Conservation (phyloP, 2,113 vertebrate species). For the Gymnobelideus leadbeateri region DNA sequence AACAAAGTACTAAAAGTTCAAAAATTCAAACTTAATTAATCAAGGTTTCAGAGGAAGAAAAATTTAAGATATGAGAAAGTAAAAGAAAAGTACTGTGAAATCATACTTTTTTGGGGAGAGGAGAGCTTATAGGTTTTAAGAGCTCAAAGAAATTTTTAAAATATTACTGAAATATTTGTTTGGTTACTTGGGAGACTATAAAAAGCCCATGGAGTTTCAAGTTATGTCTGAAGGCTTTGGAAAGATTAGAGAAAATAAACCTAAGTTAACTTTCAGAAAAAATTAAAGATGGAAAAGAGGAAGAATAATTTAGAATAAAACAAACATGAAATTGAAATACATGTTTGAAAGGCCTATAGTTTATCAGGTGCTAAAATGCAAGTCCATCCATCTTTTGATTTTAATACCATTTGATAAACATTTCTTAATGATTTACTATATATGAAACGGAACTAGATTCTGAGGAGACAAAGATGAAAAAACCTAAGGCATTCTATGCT, state of each 20-base stretch:
- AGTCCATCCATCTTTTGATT: not conserved
- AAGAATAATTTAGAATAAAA: not conserved
- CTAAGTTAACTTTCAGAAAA: constrained; percentile 12
- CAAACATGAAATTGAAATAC: not conserved
- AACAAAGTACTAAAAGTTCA: constrained; percentile 52
- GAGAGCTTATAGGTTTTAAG: not conserved
- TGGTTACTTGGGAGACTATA: constrained; percentile 41
- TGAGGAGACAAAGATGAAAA: not conserved
- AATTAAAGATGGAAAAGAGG: not conserved
- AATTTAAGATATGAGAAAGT: not conserved
- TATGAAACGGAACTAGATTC: not conserved
- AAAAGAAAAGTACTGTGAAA: constrained; percentile 48
- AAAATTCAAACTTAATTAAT: constrained; percentile 67
- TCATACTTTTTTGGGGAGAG: not conserved
- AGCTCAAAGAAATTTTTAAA: not conserved
- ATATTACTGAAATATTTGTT: not conserved
- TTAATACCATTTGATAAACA: not conserved
- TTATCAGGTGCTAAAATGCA: not conserved
- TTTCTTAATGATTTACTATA: not conserved
- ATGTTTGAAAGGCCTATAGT: not conserved
- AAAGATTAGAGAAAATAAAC: constrained; percentile 26
- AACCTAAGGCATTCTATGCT: not conserved
- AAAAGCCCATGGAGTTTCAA: constrained; percentile 43
- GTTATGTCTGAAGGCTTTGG: constrained; percentile 13
- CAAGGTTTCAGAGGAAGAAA: constrained; percentile 40